Evolutionary conservation across 1,140 invertebrate genomes (phyloP), one percentile per base, ranked within the genome.

Genomic region (Eueides isabella): DNA sequence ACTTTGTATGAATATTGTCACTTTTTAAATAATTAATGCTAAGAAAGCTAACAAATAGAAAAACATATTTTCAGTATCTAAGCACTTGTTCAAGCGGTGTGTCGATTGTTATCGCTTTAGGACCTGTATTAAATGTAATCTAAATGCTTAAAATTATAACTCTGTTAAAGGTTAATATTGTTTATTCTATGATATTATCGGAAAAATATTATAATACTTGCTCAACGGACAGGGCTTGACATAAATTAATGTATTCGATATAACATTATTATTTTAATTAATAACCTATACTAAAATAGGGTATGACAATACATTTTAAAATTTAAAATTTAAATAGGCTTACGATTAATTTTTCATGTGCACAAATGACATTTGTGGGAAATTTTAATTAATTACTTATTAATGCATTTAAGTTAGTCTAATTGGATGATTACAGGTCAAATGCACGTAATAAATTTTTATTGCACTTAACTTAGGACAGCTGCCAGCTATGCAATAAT

Each of bases 71-170:
- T 38, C 5, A 38, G 35, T 38, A 38, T 38, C 23, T 55, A 55
- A 55, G 23, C 23, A 26, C 48, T 26, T 14, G 19, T 23, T 55
- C 48, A 7, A 55, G 19, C 48, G 48, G 19, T 55, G 48, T 26
- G 9, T 26, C 19, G 48, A 55, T 55, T 4, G 23, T 55, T 55
- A 55, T 55, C 23, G 11, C 19, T 26, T 1, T n/a, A 44, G 0
- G 19, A 55, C 48, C 23, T 5, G 48, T 55, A 55, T 9, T 55
- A 26, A 55, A 14, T 23, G n/a, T 26, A 55, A 55, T 55, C 23
- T 55, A 55, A 55, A 55, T 55, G 48, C n/a, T 55, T 23, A 55
- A 55, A 55, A 55, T 55, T 55, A 55, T 55, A 55, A 55, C 26
- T 55, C 48, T 26, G 48, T 23, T 55, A 55, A 55, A 55, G 48